Conservation (phyloP, 2,113 vertebrate genomes). For the Leptodactylus fuscus region DNA sequence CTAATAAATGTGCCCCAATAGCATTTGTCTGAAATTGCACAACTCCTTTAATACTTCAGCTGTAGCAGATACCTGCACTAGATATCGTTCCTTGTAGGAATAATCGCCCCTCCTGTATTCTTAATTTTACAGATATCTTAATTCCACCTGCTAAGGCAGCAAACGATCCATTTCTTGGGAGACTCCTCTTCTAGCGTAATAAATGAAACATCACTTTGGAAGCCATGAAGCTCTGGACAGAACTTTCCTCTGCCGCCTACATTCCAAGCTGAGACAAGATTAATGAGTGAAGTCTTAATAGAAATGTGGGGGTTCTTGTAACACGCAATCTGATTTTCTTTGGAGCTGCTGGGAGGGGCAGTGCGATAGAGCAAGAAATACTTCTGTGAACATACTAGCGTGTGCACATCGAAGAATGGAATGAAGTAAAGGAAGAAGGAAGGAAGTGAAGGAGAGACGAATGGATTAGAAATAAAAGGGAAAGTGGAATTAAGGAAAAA, state of each 20-base stretch:
- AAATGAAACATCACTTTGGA: constrained; percentile 70
- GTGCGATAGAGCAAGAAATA: background rate
- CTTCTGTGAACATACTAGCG: too few species aligned
- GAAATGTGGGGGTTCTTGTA: constrained; percentile 58
- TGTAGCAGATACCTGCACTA: too few species aligned
- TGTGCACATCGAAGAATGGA: too few species aligned
- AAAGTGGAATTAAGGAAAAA: background rate
- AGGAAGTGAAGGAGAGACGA: background rate
- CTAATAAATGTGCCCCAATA: too few species aligned
- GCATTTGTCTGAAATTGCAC: too few species aligned
- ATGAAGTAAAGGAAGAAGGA: too few species aligned
- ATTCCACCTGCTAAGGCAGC: too few species aligned
- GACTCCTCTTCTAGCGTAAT: constrained; percentile 47
- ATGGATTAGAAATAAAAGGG: too few species aligned
- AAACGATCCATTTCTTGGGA: constrained; percentile 47
- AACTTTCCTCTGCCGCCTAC: constrained; percentile 64
- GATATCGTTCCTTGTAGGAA: too few species aligned
- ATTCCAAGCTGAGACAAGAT: constrained; percentile 63
- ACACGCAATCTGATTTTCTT: constrained; percentile 28
- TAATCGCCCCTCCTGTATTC: background rate
- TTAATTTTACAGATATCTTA: constrained; percentile 7
- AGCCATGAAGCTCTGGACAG: constrained; percentile 66
- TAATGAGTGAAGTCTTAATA: constrained; percentile 57
- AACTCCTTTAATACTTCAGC: too few species aligned
- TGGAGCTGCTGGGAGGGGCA: constrained; percentile 19